Evolutionary conservation across 2,113 vertebrate species (phyloP).

Genomic region (Anhinga rufa): DNA sequence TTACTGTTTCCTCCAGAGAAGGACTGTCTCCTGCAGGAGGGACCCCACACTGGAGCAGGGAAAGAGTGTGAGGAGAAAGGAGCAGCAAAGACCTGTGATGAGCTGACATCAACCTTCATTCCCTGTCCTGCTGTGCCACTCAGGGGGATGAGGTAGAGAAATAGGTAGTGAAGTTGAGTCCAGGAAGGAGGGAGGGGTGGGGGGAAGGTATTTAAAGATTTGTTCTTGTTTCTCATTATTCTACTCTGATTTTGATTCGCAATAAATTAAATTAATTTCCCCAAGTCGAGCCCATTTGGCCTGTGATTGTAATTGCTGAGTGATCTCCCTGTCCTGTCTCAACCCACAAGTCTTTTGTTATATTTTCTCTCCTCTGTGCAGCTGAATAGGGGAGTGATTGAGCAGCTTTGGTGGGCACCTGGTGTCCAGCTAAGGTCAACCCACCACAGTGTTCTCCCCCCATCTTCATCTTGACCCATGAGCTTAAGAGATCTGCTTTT

Average conservation of each 20-base stretch:
- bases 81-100: fast-evolving
- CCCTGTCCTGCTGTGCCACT: fast-evolving
- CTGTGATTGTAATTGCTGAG: background rate
- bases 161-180: background rate
- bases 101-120: too few relatives aligned
- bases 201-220: background rate
- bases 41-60: background rate
- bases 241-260: background rate
- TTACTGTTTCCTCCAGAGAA: background rate
- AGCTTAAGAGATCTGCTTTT: background rate
- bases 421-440: background rate
- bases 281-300: background rate
- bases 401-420: background rate
- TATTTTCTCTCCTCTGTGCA: background rate
- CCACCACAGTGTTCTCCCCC: background rate
- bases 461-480: background rate
- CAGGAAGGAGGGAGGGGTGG: background rate
- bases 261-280: background rate
- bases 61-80: background rate
- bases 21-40: too few relatives aligned
- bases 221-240: background rate
- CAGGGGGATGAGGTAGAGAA: background rate
- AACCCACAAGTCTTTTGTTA: fast-evolving
- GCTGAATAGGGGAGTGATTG: background rate
- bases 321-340: background rate